These are phyloP conservation scores for Baccha elongata DNA, from an alignment of 2,888 invertebrate genomes.

Conservation along the genomic window DNA sequence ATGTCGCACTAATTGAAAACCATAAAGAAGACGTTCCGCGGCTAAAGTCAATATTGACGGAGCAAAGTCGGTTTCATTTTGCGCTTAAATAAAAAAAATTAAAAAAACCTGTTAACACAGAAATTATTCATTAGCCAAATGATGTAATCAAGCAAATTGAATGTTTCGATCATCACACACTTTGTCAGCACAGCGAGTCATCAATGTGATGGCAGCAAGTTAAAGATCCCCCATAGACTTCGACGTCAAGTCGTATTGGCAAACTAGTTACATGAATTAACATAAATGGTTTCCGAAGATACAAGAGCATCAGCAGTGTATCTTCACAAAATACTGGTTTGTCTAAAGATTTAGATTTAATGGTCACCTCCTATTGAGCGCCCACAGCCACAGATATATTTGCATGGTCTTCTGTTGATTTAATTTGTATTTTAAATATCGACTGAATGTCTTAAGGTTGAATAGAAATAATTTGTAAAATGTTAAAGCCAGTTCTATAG, in stretches of 20 bases:
- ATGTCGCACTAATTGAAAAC: constrained; percentile 3
- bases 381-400: constrained; percentile 47
- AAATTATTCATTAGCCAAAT: constrained; percentile 70
- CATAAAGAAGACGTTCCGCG: constrained; percentile 4
- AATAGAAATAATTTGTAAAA: constrained; percentile 47
- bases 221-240: constrained; percentile 38
- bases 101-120: constrained; percentile 68
- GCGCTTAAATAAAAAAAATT: constrained; percentile 30
- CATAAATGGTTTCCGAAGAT: constrained; percentile 58
- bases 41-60: constrained; percentile 31
- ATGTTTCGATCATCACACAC: constrained; percentile 52
- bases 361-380: constrained; percentile 51
- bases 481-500: constrained; percentile 37
- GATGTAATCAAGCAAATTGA: constrained; percentile 72
- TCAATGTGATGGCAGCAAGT: constrained; percentile 33
- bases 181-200: constrained; percentile 21
- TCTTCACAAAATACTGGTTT: constrained; percentile 41
- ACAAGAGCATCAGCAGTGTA: neutral
- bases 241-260: constrained; percentile 15
- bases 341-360: constrained; percentile 26
- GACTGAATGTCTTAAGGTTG: constrained; percentile 31
- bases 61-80: constrained; percentile 31
- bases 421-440: neutral
- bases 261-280: constrained; percentile 56
- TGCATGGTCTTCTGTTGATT: constrained; percentile 36